Conservation (phyloP, 2,113 vertebrate species). For the Anthoscopus minutus region DNA sequence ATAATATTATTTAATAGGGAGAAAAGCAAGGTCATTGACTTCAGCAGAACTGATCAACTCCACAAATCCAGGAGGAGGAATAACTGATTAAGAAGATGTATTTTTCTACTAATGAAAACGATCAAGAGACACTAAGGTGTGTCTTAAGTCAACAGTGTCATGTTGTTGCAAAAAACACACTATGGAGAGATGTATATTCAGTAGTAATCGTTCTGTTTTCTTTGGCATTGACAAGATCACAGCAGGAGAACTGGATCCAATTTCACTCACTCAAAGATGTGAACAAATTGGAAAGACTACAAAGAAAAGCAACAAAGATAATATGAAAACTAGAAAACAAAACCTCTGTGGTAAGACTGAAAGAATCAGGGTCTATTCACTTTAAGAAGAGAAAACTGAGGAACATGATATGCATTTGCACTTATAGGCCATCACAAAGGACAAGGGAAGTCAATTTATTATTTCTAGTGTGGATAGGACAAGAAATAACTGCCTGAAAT, state of each 20-base stretch:
- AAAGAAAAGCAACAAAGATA: neutral
- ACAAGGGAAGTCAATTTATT: neutral
- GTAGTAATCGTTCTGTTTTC: conserved; percentile 3
- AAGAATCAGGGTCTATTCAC: neutral
- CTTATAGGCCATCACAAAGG: neutral
- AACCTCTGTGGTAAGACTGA: neutral
- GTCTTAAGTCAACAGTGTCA: neutral
- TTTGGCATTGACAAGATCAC: neutral
- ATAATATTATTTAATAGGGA: neutral
- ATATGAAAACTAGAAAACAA: neutral
- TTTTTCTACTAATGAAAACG: neutral
- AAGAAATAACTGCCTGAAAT: neutral
- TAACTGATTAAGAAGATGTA: neutral
- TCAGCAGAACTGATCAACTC: neutral
- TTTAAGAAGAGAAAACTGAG: neutral
- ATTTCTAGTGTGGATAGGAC: neutral
- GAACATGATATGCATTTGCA: neutral
- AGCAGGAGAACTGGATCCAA: neutral
- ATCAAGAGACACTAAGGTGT: neutral
- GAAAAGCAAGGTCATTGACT: neutral
- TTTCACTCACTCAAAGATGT: neutral
- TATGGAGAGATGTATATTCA: neutral
- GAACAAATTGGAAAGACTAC: neutral
- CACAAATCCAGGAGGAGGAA: neutral
- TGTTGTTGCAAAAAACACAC: neutral